Percentiles rank a stretch among this genome's conserved stretches.
phyloP scores from a whole-genome alignment of 2,888 invertebrate genomes.

The Polymixis lichenea region DNA sequence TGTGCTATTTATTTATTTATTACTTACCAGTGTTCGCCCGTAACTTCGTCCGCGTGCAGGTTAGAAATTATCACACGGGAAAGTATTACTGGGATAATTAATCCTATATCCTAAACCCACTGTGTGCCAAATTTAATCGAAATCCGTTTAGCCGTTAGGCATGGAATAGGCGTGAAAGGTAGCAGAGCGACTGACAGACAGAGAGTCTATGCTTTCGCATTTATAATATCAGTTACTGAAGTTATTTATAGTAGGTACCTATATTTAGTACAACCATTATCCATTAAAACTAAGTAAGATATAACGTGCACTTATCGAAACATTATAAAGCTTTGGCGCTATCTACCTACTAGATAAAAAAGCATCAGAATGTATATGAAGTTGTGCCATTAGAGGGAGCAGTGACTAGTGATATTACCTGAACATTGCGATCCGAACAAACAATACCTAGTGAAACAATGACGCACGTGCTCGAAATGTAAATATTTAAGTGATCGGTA shows the following conservation, averaged over 20 bases:
- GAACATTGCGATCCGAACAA: not conserved
- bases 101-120: not conserved
- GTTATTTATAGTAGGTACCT: not conserved
- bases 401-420: slow-evolving; percentile 3
- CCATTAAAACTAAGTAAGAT: slow-evolving; percentile 7
- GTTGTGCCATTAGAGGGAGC: not conserved
- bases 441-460: slow-evolving; percentile 4
- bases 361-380: not conserved
- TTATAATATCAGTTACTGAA: not conserved
- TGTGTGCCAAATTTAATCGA: not conserved
- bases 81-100: too few species aligned
- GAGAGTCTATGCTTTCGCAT: not conserved
- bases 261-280: not conserved
- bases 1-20: not conserved
- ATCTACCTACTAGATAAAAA: slow-evolving; percentile 23
- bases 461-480: not conserved
- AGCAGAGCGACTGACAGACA: not conserved
- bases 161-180: not conserved
- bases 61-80: not conserved
- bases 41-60: too few species aligned
- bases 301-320: slow-evolving; percentile 37
- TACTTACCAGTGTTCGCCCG: not conserved
- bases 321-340: slow-evolving; percentile 38
- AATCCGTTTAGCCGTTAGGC: not conserved
- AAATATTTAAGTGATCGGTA: slow-evolving; percentile 9